Evolutionary conservation across 2,113 vertebrate species (phyloP).

Genomic region (Noturus placidus): DNA sequence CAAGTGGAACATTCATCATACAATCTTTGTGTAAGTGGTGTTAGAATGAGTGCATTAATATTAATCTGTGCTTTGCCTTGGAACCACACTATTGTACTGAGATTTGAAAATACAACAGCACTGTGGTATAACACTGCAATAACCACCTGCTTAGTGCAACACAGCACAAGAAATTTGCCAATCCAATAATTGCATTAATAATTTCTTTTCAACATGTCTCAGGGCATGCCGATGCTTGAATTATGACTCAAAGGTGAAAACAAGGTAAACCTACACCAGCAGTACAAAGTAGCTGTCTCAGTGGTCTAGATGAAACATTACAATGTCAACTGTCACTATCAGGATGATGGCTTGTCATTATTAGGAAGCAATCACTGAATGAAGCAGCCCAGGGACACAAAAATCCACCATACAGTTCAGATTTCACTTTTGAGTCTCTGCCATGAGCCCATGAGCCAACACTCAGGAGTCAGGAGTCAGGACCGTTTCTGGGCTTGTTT

Average conservation of each 20-base stretch:
- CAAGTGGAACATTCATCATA: not conserved
- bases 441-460: not conserved
- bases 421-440: not conserved
- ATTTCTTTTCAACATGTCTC: not conserved
- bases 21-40: not conserved
- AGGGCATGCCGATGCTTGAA: not conserved
- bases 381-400: not conserved
- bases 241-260: not conserved
- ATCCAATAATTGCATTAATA: not conserved
- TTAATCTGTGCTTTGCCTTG: not conserved
- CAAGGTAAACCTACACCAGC: not conserved
- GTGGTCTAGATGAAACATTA: conserved; percentile 2
- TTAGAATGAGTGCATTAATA: not conserved
- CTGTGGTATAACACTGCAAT: not conserved
- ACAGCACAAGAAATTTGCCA: not conserved
- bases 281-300: not conserved
- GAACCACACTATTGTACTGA: not conserved
- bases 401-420: not conserved
- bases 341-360: not conserved
- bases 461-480: not conserved
- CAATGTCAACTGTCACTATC: not conserved
- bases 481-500: not conserved
- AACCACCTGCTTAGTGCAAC: not conserved
- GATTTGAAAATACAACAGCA: not conserved
- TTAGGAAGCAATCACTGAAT: not conserved